phyloP scores from a whole-genome alignment of 2,888 invertebrate genomes.

The Axea sp. region DNA sequence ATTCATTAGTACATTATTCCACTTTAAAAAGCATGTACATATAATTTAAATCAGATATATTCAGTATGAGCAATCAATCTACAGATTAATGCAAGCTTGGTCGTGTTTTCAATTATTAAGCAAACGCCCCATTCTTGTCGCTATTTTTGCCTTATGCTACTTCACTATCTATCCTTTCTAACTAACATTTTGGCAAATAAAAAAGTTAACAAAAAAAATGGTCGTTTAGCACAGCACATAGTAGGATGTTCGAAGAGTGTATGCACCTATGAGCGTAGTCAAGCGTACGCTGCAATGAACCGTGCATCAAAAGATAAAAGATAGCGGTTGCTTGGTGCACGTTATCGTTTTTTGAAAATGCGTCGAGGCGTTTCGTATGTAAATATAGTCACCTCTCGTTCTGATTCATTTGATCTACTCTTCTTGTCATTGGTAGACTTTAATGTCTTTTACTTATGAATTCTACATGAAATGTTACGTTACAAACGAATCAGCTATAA shows the following conservation, averaged over 20 bases:
- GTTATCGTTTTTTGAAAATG: conserved; percentile 49
- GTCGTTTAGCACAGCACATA: conserved; percentile 15
- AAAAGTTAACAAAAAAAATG: conserved; percentile 18
- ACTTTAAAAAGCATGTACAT: too few species aligned
- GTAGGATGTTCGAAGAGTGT: conserved; percentile 16
- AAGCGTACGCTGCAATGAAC: conserved; percentile 46
- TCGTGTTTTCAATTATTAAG: too few species aligned
- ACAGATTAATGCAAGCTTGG: too few species aligned
- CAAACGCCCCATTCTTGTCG: background rate
- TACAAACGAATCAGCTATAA: too few species aligned
- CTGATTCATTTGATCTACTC: background rate
- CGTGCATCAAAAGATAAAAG: conserved; percentile 53
- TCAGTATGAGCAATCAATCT: too few species aligned
- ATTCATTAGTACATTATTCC: too few species aligned
- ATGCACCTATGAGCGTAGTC: conserved; percentile 27
- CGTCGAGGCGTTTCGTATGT: conserved; percentile 42
- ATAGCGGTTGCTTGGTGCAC: conserved; percentile 40
- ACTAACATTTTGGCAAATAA: conserved; percentile 20
- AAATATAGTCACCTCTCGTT: conserved; percentile 18
- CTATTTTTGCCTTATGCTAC: background rate
- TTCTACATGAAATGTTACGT: background rate
- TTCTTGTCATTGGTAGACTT: conserved; percentile 11
- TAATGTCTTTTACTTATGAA: conserved; percentile 12
- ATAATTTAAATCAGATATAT: too few species aligned
- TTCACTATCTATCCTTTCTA: conserved; percentile 2